A percentile compares a stretch with the other conserved stretches of the same genome.
These are phyloP conservation scores for Listronotus bonariensis DNA, from an alignment of 1,140 invertebrate genomes.

Conservation along the genomic window DNA sequence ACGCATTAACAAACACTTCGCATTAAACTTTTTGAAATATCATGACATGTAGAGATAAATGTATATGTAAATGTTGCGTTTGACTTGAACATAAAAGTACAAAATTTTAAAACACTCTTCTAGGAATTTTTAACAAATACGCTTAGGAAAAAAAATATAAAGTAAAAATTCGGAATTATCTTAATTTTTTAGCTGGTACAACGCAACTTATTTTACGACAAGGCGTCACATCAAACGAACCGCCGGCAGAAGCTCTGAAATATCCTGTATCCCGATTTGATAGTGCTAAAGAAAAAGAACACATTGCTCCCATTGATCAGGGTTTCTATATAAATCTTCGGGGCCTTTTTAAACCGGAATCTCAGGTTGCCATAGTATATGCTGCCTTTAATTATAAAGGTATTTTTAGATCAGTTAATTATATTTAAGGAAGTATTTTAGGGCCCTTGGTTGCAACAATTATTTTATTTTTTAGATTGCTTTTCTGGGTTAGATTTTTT, in stretches of 20 bases:
- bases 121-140: too few species aligned
- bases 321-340: slow-evolving; percentile 73
- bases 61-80: too few species aligned
- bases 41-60: too few species aligned
- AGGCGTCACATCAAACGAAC: slow-evolving; percentile 69
- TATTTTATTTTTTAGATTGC: slow-evolving; percentile 67
- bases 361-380: slow-evolving; percentile 71
- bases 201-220: slow-evolving; percentile 67
- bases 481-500: slow-evolving; percentile 70
- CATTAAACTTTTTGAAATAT: too few species aligned
- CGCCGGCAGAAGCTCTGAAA: slow-evolving; percentile 64
- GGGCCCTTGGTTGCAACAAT: too few species aligned
- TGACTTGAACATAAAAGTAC: too few species aligned
- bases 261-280: slow-evolving; percentile 59
- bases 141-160: too few species aligned
- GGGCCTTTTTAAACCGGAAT: slow-evolving; percentile 67
- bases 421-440: too few species aligned
- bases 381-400: slow-evolving; percentile 75
- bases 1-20: too few species aligned
- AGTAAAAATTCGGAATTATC: too few species aligned
- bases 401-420: too few species aligned
- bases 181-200: slow-evolving; percentile 57
- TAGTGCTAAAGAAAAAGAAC: slow-evolving; percentile 61
- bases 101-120: too few species aligned
- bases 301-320: slow-evolving; percentile 64